Percentiles rank a stretch among this genome's conserved stretches.
Conservation (phyloP, 2,888 invertebrate species). For the Aphodius sticticus region DNA sequence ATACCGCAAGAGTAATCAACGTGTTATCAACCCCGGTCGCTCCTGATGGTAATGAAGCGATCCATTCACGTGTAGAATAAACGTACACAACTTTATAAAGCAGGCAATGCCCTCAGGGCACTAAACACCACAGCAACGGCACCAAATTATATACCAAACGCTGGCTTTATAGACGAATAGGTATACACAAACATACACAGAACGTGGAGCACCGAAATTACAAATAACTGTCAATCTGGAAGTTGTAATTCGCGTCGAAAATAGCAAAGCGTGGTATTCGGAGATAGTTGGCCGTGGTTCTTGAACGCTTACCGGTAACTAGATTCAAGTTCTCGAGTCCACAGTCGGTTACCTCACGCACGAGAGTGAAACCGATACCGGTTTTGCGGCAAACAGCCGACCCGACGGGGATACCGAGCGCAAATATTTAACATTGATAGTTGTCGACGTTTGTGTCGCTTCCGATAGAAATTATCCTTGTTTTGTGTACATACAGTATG, state of each 20-base stretch:
- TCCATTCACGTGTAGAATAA: neutral
- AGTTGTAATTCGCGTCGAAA: neutral
- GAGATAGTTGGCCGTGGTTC: neutral
- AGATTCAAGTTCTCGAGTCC: neutral
- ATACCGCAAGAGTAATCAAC: neutral
- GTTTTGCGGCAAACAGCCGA: neutral
- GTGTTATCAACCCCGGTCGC: neutral
- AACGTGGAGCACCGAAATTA: too few species aligned
- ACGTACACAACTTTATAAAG: neutral
- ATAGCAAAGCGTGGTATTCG: neutral
- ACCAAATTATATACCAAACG: neutral
- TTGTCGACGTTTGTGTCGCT: neutral
- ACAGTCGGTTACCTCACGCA: neutral
- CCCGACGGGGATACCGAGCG: neutral
- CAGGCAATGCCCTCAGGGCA: neutral
- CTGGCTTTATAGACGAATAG: neutral
- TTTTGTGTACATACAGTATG: neutral
- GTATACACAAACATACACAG: neutral
- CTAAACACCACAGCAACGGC: neutral
- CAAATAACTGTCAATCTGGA: neutral
- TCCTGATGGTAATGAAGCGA: neutral
- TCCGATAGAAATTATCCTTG: neutral
- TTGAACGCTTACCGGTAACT: neutral
- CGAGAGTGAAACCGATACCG: slow-evolving; percentile 4
- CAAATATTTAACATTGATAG: slow-evolving; percentile 4